These are phyloP conservation scores for Smithornis capensis DNA, from an alignment of 2,113 vertebrate genomes.

Conservation along the genomic window DNA sequence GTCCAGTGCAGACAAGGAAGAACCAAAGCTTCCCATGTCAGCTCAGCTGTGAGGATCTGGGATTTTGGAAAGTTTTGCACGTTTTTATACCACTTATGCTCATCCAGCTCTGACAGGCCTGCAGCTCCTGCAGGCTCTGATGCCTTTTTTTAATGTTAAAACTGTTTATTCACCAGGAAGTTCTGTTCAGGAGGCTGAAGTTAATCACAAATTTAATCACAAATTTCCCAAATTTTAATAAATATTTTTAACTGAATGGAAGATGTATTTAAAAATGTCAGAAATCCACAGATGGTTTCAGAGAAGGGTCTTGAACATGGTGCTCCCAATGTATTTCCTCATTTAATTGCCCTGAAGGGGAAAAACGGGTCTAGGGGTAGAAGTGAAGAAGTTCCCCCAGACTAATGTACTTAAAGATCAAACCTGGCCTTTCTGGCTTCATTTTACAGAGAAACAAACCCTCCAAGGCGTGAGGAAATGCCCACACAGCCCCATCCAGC, in stretches of 20 bases:
- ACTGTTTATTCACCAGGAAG: not conserved
- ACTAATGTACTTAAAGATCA: not conserved
- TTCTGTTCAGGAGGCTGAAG: not conserved
- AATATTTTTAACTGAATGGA: not conserved
- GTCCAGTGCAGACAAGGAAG: not conserved
- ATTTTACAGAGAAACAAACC: not conserved
- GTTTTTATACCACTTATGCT: not conserved
- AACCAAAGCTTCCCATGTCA: fast-evolving
- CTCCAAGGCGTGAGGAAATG: not conserved
- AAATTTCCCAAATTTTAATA: not conserved
- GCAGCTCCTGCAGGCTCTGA: not conserved
- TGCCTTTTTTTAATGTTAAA: not conserved
- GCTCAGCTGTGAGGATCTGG: not conserved
- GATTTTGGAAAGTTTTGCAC: not conserved
- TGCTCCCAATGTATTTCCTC: not conserved
- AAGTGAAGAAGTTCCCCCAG: not conserved
- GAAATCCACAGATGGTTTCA: not conserved
- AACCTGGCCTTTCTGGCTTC: not conserved
- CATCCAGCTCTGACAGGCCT: not conserved
- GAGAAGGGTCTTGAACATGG: not conserved
- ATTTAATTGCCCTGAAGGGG: not conserved
- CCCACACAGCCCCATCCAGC: not conserved
- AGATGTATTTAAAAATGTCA: not conserved
- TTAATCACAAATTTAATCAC: not conserved
- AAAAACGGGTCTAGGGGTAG: not conserved